These are phyloP conservation scores for Frankliniella fusca DNA, from an alignment of 2,888 invertebrate species.

Conservation along the genomic window DNA sequence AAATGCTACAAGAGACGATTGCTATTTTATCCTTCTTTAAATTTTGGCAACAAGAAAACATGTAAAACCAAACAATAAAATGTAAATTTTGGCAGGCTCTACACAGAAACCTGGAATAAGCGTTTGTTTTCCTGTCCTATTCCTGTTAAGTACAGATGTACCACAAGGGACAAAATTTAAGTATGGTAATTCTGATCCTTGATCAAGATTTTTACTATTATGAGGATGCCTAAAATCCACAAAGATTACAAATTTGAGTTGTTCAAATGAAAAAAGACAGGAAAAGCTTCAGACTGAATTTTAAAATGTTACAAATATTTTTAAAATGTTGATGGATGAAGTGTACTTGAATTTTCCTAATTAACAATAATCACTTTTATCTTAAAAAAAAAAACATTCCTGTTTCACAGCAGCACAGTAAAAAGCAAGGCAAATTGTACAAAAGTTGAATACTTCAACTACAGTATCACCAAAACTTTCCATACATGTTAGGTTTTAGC, in stretches of 20 bases:
- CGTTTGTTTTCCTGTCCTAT: not conserved
- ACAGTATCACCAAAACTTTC: not conserved
- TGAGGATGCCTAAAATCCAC: too few relatives aligned
- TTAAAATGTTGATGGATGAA: too few relatives aligned
- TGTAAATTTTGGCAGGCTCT: not conserved
- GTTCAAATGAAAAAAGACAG: too few relatives aligned
- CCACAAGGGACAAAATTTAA: not conserved
- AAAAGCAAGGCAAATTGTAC: not conserved
- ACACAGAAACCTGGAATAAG: not conserved
- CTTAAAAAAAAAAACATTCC: too few relatives aligned
- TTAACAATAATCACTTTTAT: too few relatives aligned
- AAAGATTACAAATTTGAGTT: too few relatives aligned
- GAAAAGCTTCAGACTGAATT: too few relatives aligned
- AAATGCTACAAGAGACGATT: not conserved
- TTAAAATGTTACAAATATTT: too few relatives aligned
- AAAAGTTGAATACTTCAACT: not conserved
- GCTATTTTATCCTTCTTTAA: not conserved
- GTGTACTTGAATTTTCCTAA: too few relatives aligned
- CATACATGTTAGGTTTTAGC: not conserved
- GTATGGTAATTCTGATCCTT: too few relatives aligned
- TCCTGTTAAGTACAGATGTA: not conserved
- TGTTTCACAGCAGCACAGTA: too few relatives aligned
- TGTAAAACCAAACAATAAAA: not conserved
- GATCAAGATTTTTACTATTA: too few relatives aligned
- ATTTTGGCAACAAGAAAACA: constrained; percentile 3